A percentile compares a stretch with the other conserved stretches of the same genome.
Evolutionary conservation across 2,113 vertebrate genomes (phyloP).

Genomic region (Aplodontia rufa): DNA sequence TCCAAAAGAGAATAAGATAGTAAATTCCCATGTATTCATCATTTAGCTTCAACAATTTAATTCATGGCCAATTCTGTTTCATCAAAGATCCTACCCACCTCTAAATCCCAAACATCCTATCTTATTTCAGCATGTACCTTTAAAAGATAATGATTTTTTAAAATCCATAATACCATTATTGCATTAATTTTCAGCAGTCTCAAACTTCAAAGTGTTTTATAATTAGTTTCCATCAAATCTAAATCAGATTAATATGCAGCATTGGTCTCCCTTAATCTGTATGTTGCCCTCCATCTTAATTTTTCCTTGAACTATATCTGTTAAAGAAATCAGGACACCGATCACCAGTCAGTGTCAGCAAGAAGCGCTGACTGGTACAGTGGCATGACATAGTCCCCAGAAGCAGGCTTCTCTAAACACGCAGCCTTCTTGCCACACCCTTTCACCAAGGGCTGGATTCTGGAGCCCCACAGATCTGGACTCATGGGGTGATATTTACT

Average conservation of each 20-base stretch:
- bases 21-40: not conserved
- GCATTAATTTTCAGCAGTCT: not conserved
- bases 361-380: not conserved
- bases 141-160: not conserved
- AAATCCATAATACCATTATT: not conserved
- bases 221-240: not conserved
- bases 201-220: not conserved
- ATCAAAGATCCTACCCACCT: not conserved
- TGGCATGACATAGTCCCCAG: not conserved
- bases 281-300: not conserved
- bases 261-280: not conserved
- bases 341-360: not conserved
- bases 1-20: not conserved
- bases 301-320: too few species aligned
- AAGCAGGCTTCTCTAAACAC: not conserved
- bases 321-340: not conserved
- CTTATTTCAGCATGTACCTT: not conserved
- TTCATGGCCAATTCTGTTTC: not conserved
- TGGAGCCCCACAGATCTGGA: not conserved
- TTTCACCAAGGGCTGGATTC: conserved; percentile 1
- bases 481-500: not conserved
- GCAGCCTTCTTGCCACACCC: not conserved
- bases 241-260: not conserved
- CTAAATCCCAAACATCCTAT: not conserved
- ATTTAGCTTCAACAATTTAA: not conserved